Evolutionary conservation across 2,888 invertebrate species (phyloP), one percentile per base, ranked within the genome.

Genomic region (Caenorhabditis sp.): DNA sequence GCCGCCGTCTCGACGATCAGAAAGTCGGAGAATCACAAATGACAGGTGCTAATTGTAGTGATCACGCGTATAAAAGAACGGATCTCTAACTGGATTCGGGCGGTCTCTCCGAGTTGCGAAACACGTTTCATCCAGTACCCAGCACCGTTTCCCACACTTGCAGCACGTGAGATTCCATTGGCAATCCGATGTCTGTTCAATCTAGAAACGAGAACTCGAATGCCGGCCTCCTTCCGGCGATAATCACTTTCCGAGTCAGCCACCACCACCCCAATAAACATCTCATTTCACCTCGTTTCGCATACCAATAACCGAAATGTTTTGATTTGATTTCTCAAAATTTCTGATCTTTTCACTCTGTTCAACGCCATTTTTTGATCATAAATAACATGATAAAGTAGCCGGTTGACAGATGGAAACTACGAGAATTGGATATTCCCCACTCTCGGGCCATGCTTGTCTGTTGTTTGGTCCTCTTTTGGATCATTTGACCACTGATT

Each of bases 71-170:
- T 18, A 50, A 50, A 50, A 18, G 20, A 22, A 22, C 6, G 3
- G 50, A 50, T 50, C 50, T n/a, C n/a, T n/a, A n/a, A n/a, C n/a
- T n/a, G 9, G 32, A 32, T 4, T 32, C 32, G 50, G 5, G 5
- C 20, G 5, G 50, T 40, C 20, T 24, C 13, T 51, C 11, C 24
- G 5, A 51, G 24, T 5, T 55, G n/a, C 8, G 4, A 32, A 4
- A 32, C 9, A 4, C 4, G 32, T 32, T 32, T 4, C 32, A 26
- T 13, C 13, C 15, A 2, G 6, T 32, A 22, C 56, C 26, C 13
- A 55, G 56, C 56, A 56, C 56, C 32, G 56, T 1, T 35, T 56
- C 56, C 32, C 56, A 56, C 56, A n/a, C 55, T n/a, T 4, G 28
- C 32, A 18, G n/a, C 56, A 18, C 56, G 55, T 28, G 56, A 13